These are phyloP conservation scores for Seison nebaliae DNA, from an alignment of 1,140 invertebrate genomes.

Conservation along the genomic window DNA sequence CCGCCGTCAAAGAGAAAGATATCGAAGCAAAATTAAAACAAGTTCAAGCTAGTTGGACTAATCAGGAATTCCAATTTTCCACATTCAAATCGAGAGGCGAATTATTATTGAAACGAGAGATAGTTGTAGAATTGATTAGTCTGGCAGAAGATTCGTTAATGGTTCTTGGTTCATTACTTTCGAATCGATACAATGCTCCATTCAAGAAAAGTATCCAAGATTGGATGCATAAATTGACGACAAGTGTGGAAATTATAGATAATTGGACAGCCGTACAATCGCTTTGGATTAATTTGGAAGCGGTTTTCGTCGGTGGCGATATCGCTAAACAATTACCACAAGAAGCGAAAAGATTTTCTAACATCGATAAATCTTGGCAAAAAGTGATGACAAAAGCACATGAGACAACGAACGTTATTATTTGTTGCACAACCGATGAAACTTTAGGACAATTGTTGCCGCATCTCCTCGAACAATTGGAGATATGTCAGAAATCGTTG, in stretches of 20 bases:
- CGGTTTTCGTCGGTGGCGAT: conserved; percentile 28
- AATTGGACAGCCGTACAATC: conserved; percentile 27
- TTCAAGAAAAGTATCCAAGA: conserved; percentile 26
- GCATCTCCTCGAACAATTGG: conserved; percentile 75
- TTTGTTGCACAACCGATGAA: conserved; percentile 80
- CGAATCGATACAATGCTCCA: conserved; percentile 39
- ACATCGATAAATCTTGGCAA: conserved; percentile 92
- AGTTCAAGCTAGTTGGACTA: conserved; percentile 79
- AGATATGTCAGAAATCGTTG: conserved; percentile 80
- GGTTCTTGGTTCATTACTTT: conserved; percentile 66
- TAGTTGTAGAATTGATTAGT: conserved; percentile 68
- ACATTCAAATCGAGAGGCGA: conserved; percentile 80
- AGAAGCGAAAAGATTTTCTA: conserved; percentile 43
- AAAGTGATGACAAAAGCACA: conserved; percentile 79
- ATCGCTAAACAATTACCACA: conserved; percentile 27
- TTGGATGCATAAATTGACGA: conserved; percentile 24
- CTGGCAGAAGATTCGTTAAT: conserved; percentile 80
- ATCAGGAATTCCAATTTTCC: conserved; percentile 68
- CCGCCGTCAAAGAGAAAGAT: conserved; percentile 87
- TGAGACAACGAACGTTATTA: conserved; percentile 71
- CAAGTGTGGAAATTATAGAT: conserved; percentile 24
- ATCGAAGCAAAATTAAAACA: conserved; percentile 77
- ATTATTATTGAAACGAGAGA: conserved; percentile 59
- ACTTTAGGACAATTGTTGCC: conserved; percentile 62
- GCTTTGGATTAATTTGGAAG: conserved; percentile 27